Conservation (phyloP, 2,888 invertebrate species). For the Cepaea hortensis region DNA sequence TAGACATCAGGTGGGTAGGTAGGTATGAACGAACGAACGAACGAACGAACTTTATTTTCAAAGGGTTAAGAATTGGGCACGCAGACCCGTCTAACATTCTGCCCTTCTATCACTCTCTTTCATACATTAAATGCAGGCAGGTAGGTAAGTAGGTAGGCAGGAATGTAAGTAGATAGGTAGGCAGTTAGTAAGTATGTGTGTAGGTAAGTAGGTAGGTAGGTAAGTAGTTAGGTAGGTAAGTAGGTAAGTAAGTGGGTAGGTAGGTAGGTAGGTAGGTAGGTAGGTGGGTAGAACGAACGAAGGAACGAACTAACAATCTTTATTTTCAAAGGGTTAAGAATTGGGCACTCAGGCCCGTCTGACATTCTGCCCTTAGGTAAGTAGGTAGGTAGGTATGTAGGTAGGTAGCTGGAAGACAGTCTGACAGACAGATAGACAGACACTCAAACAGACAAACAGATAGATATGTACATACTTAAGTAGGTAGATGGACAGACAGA, state of each 20-base stretch:
- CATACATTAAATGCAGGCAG: no score
- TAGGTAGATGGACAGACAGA: no score
- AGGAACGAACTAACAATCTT: no score
- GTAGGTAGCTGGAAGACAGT: no score
- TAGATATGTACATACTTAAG: neutral
- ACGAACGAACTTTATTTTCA: no score
- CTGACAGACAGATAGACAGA: no score
- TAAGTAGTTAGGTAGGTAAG: neutral
- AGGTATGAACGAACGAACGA: neutral
- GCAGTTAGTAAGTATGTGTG: neutral
- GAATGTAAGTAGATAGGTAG: neutral
- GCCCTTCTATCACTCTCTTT: no score
- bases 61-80: no score
- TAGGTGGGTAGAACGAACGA: no score
- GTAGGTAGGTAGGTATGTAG: neutral
- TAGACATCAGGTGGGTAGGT: neutral
- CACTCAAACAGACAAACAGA: neutral
- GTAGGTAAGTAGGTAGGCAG: neutral
- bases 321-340: no score
- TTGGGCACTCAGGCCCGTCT: neutral
- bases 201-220: neutral
- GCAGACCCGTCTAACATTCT: no score
- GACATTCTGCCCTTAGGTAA: no score
- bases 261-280: slow-evolving; percentile 7
- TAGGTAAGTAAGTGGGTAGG: neutral